A percentile compares a stretch with the other conserved stretches of the same genome.
Conservation (phyloP, 1,140 invertebrate species). For the Heliothis virescens region DNA sequence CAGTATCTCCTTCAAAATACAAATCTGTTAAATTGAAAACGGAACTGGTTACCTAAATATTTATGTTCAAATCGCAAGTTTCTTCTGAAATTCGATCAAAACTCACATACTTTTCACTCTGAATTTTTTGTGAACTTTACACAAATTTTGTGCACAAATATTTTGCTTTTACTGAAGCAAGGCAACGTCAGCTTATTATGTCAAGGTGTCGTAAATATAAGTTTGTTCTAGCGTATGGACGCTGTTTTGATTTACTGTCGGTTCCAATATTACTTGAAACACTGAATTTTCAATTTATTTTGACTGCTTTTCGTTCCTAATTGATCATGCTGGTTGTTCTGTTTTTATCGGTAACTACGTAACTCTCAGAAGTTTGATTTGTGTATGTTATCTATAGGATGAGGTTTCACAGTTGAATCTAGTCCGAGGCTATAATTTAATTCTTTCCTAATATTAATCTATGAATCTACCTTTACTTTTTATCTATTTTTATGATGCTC, state of each 20-base stretch:
- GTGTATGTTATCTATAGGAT: not conserved
- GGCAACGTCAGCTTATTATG: constrained; percentile 57
- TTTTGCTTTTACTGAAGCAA: constrained; percentile 17
- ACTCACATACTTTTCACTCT: not conserved
- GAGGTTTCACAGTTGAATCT: no score
- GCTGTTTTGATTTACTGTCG: constrained; percentile 6
- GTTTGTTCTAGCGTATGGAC: not conserved
- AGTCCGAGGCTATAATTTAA: no score
- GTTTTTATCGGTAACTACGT: not conserved
- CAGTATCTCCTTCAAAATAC: not conserved
- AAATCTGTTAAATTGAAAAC: not conserved
- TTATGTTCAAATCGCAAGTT: constrained; percentile 2
- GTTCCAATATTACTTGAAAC: constrained; percentile 11
- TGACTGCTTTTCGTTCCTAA: not conserved
- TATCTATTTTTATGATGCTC: no score
- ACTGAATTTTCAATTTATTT: not conserved
- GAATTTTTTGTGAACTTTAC: constrained; percentile 38
- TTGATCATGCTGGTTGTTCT: no score
- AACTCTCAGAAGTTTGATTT: not conserved
- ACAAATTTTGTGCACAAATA: constrained; percentile 4
- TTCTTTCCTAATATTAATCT: no score
- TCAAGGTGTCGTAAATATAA: constrained; percentile 71
- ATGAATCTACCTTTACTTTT: no score
- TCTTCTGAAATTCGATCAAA: constrained; percentile 3
- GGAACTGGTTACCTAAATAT: constrained; percentile 9